Conservation (phyloP, 2,888 invertebrate species). For the Hedya salicella region DNA sequence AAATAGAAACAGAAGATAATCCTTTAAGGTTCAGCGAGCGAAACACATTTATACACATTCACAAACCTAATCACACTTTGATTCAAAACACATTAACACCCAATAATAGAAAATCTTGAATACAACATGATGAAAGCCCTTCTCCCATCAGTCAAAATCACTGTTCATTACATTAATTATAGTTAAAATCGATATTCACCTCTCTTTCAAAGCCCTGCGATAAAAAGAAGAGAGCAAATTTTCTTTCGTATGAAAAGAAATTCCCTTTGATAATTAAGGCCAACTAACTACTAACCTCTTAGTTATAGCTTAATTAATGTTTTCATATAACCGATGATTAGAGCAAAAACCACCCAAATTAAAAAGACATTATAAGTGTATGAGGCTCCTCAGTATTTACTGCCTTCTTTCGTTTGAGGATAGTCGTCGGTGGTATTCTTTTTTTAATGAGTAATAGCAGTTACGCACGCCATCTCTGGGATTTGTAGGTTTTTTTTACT, state of each 20-base stretch:
- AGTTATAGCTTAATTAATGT: slow-evolving; percentile 43
- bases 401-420: slow-evolving; percentile 13
- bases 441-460: slow-evolving; percentile 34
- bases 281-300: slow-evolving; percentile 30
- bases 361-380: not conserved
- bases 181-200: slow-evolving; percentile 31
- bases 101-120: slow-evolving; percentile 30
- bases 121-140: slow-evolving; percentile 31
- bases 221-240: slow-evolving; percentile 36
- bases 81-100: slow-evolving; percentile 25
- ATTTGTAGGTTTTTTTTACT: slow-evolving; percentile 1
- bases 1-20: not conserved
- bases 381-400: not conserved
- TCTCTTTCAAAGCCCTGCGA: slow-evolving; percentile 35
- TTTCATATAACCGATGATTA: slow-evolving; percentile 41
- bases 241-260: slow-evolving; percentile 35
- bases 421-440: slow-evolving; percentile 30
- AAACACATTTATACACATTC: slow-evolving; percentile 8
- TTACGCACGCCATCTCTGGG: slow-evolving; percentile 20
- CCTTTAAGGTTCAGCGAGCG: slow-evolving; percentile 11
- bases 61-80: slow-evolving; percentile 34
- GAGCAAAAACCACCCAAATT: slow-evolving; percentile 2
- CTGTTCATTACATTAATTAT: slow-evolving; percentile 38
- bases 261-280: slow-evolving; percentile 40
- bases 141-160: slow-evolving; percentile 40